These are phyloP conservation scores for Odiellus spinosus DNA, from an alignment of 2,888 invertebrate genomes.

Conservation along the genomic window DNA sequence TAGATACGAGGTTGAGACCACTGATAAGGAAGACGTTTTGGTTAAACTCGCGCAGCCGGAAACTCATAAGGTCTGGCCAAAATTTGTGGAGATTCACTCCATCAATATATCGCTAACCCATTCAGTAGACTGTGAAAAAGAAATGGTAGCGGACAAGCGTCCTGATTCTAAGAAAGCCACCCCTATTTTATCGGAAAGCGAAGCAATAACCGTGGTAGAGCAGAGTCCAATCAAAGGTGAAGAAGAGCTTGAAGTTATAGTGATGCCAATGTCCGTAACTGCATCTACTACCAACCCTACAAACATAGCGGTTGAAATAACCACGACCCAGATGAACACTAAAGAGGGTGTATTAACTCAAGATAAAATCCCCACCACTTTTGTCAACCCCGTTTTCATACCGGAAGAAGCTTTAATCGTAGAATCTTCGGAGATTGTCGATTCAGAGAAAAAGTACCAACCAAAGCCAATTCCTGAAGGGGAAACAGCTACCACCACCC, in stretches of 20 bases:
- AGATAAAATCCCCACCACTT: slow-evolving; percentile 2
- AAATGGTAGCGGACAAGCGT: background rate
- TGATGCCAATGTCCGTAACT: slow-evolving; percentile 4
- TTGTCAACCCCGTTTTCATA: background rate
- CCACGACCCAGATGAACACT: slow-evolving; percentile 11
- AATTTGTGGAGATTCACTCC: slow-evolving; percentile 2
- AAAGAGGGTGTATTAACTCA: slow-evolving; percentile 12
- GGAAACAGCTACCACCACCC: too few species aligned
- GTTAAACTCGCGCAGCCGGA: slow-evolving; percentile 3
- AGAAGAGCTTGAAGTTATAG: slow-evolving; percentile 1
- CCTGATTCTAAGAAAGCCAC: slow-evolving; percentile 6
- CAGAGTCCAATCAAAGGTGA: slow-evolving; percentile 8
- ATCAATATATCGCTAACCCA: slow-evolving; percentile 1
- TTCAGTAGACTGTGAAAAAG: slow-evolving; percentile 3
- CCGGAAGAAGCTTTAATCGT: background rate
- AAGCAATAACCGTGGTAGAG: slow-evolving; percentile 11
- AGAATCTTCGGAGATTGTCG: background rate
- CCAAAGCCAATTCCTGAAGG: too few species aligned
- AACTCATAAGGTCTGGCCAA: background rate
- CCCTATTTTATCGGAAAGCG: slow-evolving; percentile 9
- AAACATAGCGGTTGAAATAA: slow-evolving; percentile 8
- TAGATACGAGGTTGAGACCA: slow-evolving; percentile 11
- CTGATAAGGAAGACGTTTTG: slow-evolving; percentile 7
- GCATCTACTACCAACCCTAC: slow-evolving; percentile 1
- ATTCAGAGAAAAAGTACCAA: too few species aligned